A percentile compares a stretch with the other conserved stretches of the same genome.
Conservation (phyloP, 2,797 vertebrate species). For the Poeciliopsis turneri region DNA sequence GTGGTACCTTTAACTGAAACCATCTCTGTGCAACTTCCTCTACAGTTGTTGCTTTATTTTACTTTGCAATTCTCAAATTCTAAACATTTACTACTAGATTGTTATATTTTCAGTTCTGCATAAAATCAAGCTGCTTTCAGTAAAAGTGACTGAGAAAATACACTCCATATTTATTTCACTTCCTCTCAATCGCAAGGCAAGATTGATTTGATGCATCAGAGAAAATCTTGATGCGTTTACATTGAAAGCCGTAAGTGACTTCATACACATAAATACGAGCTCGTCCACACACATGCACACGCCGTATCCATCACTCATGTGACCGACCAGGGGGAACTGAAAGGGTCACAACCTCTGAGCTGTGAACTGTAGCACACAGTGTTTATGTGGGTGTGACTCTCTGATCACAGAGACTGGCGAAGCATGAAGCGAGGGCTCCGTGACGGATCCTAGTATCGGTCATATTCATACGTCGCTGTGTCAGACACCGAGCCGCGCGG, state of each 20-base stretch:
- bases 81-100: background rate
- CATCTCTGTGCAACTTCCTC: background rate
- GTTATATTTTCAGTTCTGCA: conserved; percentile 12
- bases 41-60: background rate
- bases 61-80: background rate
- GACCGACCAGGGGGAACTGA: conserved; percentile 48
- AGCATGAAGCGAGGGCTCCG: conserved; percentile 15
- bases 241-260: background rate
- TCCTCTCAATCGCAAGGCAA: background rate
- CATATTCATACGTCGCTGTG: background rate
- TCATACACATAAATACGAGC: background rate
- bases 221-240: background rate
- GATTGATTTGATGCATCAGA: background rate
- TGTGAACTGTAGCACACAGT: conserved; percentile 27
- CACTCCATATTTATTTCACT: background rate
- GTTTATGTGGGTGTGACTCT: conserved; percentile 12
- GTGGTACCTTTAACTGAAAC: background rate
- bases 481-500: conserved; percentile 10
- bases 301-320: conserved; percentile 39
- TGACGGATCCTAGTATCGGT: conserved; percentile 15
- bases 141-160: background rate
- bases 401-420: conserved; percentile 29
- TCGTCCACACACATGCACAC: background rate
- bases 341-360: conserved; percentile 47
- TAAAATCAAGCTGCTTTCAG: background rate